A percentile compares a stretch with the other conserved stretches of the same genome.
Conservation (phyloP, 2,888 invertebrate species). For the Apamea sordens region DNA sequence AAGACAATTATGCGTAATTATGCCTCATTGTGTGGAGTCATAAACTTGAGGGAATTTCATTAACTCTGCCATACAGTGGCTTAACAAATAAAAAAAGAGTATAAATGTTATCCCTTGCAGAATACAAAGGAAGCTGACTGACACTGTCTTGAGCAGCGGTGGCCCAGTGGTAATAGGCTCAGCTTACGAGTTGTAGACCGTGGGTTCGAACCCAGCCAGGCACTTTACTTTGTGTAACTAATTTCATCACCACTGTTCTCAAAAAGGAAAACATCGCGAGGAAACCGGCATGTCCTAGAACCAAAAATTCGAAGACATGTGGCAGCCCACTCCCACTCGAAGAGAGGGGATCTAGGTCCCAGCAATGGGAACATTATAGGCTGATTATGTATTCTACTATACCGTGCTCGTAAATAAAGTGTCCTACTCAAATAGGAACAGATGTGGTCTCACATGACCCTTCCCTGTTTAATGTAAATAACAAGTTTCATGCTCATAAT, state of each 20-base stretch:
- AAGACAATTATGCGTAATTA: conserved; percentile 11
- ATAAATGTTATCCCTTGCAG: conserved; percentile 9
- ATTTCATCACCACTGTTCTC: not conserved
- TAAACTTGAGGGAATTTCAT: conserved; percentile 42
- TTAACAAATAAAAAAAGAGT: conserved; percentile 8
- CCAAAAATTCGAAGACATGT: not conserved
- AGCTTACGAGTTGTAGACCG: not conserved
- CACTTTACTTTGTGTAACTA: not conserved
- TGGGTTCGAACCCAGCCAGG: not conserved
- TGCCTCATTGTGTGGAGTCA: conserved; percentile 1
- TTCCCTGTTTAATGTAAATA: conserved; percentile 36
- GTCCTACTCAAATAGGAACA: conserved; percentile 35
- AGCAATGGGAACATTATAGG: not conserved
- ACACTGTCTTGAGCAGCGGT: not conserved
- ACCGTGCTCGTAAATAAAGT: not conserved
- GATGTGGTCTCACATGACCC: conserved; percentile 20
- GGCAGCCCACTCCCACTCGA: not conserved
- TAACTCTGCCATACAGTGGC: not conserved
- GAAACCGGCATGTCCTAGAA: not conserved
- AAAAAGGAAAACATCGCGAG: not conserved
- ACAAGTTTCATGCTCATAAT: conserved; percentile 32
- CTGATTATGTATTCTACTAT: not conserved
- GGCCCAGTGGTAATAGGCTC: not conserved
- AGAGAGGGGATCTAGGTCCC: not conserved
- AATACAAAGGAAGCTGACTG: conserved; percentile 5